Evolutionary conservation across 2,797 vertebrate genomes (phyloP), one percentile per base, ranked within the genome.

Genomic region (Anas bernieri): DNA sequence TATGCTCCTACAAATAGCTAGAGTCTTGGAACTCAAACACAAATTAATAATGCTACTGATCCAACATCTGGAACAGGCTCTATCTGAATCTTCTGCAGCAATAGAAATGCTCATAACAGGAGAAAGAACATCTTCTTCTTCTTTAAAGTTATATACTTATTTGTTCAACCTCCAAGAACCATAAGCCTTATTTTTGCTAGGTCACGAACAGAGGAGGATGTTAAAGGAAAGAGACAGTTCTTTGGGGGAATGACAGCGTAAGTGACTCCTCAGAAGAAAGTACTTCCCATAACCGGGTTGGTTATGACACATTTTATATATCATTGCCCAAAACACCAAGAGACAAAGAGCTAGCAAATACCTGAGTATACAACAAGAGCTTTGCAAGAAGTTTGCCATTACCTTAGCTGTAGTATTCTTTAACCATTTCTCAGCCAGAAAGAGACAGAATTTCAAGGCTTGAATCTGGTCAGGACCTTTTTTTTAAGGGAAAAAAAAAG

Each of bases 381-480:
- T 43, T 77, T 56, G 17, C 21, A 61, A 79, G n/a, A 26, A 83
- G 76, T 54, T 85, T 30, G 14, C 56, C 13, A 2, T 66, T 94
- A 99, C 99, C 98, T 98, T 96, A 31, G 98, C 93, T 30, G 98
- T 97, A 22, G 98, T 98, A 61, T 98, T 98, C 74, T 98, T 98
- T 8, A 99, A 97, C 98, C 99, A 99, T 39, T 98, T 98, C 66
- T 99, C 98, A 31, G 98, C 98, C 43, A 99, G 98, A 72, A 97
- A 97, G 79, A 99, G 97, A 92, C 99, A 99, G 96, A 99, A 99
- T 96, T 98, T 98, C 63, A 99, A 94, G 55, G 98, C 98, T 69
- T 98, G 98, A 46, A 98, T 98, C 96, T 99, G 99, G 95, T 98
- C 98, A 56, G 98, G 96, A 52, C 99, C 99, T 99, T 85, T 84